A percentile compares a stretch with the other conserved stretches of the same genome.
These are phyloP conservation scores for Tetragonula clypearis DNA, from an alignment of 1,140 invertebrate species.

Conservation along the genomic window DNA sequence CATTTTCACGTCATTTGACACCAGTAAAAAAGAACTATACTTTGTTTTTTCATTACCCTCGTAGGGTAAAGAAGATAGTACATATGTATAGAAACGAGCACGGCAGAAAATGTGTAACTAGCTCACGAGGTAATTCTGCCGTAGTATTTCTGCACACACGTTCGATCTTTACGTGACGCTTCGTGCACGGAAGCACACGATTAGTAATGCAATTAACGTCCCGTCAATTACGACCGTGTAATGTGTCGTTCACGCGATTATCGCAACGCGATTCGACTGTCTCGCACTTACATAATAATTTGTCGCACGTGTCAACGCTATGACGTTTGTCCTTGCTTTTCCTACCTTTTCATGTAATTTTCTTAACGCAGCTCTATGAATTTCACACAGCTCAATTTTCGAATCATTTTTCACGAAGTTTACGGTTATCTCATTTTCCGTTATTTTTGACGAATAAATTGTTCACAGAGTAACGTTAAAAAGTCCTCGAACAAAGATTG, in stretches of 20 bases:
- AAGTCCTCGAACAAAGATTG: background rate
- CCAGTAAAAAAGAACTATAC: too few relatives aligned
- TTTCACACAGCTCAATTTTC: too few relatives aligned
- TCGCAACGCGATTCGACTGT: conserved; percentile 4
- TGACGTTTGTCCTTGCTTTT: too few relatives aligned
- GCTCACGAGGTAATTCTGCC: background rate
- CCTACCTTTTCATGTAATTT: background rate
- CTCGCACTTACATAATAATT: background rate
- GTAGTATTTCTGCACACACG: background rate
- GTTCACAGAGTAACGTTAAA: background rate
- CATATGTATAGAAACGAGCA: background rate
- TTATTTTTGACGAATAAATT: background rate
- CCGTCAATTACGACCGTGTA: conserved; percentile 19
- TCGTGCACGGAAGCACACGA: background rate
- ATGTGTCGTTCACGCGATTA: conserved; percentile 3
- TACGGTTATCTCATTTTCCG: too few relatives aligned
- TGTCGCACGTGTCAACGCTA: background rate
- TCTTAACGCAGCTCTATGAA: background rate
- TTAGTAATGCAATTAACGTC: conserved; percentile 29
- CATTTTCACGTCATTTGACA: background rate
- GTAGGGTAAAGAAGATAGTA: background rate
- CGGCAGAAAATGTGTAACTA: background rate
- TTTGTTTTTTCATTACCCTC: background rate
- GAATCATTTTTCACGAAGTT: too few relatives aligned
- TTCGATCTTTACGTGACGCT: background rate